Evolutionary conservation across 2,888 invertebrate genomes (phyloP).

Genomic region (Pristionchus fissidentatus): DNA sequence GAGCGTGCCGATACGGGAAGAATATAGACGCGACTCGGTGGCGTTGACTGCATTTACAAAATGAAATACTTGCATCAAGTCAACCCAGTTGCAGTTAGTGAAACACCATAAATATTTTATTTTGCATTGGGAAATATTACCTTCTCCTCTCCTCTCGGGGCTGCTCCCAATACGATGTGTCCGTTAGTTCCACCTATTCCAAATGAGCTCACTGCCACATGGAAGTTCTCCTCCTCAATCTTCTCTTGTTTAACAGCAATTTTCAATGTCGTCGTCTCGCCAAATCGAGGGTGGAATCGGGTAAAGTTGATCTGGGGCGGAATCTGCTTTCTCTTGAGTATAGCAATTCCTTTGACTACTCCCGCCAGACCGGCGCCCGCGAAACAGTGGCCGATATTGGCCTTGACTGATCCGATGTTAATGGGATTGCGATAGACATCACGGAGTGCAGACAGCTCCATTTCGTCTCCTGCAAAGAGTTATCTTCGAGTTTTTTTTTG

Average conservation of each 20-base stretch:
- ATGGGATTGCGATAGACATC: constrained; percentile 45
- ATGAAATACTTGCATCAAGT: background rate
- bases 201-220: constrained; percentile 65
- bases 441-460: constrained; percentile 65
- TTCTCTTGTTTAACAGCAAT: background rate
- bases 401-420: constrained; percentile 67
- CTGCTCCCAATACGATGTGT: constrained; percentile 59
- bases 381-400: constrained; percentile 72
- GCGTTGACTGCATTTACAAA: background rate
- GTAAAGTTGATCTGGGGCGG: constrained; percentile 68
- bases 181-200: constrained; percentile 75
- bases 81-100: background rate
- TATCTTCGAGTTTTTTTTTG: background rate
- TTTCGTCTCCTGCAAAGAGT: constrained; percentile 54
- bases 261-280: background rate
- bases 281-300: constrained; percentile 40
- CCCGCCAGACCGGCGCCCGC: constrained; percentile 70
- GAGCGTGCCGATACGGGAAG: constrained; percentile 60
- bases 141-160: background rate
- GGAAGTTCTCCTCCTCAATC: background rate
- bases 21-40: constrained; percentile 46
- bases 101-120: background rate
- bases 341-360: constrained; percentile 64
- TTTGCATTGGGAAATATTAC: background rate
- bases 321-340: constrained; percentile 62